These are phyloP conservation scores for Gopherus flavomarginatus DNA, from an alignment of 2,113 vertebrate genomes.

Conservation along the genomic window DNA sequence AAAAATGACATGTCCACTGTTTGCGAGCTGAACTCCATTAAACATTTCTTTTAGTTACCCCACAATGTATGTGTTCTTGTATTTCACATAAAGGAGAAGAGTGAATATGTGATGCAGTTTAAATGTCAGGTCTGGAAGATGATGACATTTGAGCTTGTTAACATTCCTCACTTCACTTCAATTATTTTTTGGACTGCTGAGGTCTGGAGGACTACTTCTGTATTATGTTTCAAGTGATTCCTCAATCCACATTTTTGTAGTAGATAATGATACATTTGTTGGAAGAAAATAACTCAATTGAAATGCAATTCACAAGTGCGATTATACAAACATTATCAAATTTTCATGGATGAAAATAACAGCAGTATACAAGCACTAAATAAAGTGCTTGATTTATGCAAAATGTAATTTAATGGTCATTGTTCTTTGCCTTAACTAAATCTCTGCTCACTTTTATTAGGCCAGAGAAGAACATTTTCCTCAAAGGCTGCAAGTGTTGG, in stretches of 20 bases:
- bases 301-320: constrained; percentile 54
- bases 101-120: constrained; percentile 45
- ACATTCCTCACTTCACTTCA: constrained; percentile 80
- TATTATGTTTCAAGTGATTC: constrained; percentile 73
- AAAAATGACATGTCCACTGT: constrained; percentile 52
- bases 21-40: constrained; percentile 45
- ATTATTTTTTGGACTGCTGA: constrained; percentile 76
- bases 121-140: constrained; percentile 79
- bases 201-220: constrained; percentile 46
- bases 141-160: constrained; percentile 81
- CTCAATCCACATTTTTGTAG: constrained; percentile 44
- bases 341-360: constrained; percentile 43
- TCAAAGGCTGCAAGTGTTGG: constrained; percentile 38
- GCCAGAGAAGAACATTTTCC: constrained; percentile 45
- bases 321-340: constrained; percentile 38
- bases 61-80: constrained; percentile 44
- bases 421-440: constrained; percentile 57
- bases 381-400: constrained; percentile 40
- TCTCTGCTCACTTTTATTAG: constrained; percentile 64
- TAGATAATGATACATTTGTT: constrained; percentile 48
- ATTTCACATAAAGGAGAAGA: constrained; percentile 41
- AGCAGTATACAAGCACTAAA: constrained; percentile 31
- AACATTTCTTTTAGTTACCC: constrained; percentile 40
- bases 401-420: constrained; percentile 51
- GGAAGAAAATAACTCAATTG: constrained; percentile 46